Evolutionary conservation across 2,113 vertebrate genomes (phyloP).

Genomic region (Neodon shergylaensis): DNA sequence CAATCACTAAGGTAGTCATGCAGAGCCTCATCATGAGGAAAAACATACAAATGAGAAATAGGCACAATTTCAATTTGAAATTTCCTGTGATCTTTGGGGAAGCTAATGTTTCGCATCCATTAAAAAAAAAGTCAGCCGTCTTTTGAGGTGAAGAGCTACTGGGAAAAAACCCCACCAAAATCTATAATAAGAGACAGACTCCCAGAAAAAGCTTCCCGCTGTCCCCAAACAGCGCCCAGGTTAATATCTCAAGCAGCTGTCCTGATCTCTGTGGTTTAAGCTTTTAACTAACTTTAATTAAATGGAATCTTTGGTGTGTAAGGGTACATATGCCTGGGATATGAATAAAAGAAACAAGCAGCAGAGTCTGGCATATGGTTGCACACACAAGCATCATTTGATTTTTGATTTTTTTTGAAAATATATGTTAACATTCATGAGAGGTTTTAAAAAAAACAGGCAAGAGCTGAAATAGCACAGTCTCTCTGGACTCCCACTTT

Average conservation of each 20-base stretch:
- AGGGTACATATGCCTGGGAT: slow-evolving; percentile 79
- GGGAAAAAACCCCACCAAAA: slow-evolving; percentile 45
- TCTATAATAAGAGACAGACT: slow-evolving; percentile 64
- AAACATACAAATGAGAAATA: slow-evolving; percentile 59
- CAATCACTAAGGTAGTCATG: slow-evolving; percentile 59
- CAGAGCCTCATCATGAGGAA: slow-evolving; percentile 51
- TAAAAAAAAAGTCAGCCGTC: slow-evolving; percentile 41
- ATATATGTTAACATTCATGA: slow-evolving; percentile 84
- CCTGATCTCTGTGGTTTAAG: slow-evolving; percentile 82
- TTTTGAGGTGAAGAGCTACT: slow-evolving; percentile 40
- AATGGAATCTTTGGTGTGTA: slow-evolving; percentile 82
- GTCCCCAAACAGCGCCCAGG: slow-evolving; percentile 51
- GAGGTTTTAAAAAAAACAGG: slow-evolving; percentile 57
- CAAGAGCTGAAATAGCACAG: slow-evolving; percentile 77
- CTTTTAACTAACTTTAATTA: slow-evolving; percentile 86
- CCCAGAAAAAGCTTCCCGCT: slow-evolving; percentile 59
- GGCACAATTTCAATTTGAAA: slow-evolving; percentile 61
- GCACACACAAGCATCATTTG: slow-evolving; percentile 70
- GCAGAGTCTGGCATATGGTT: slow-evolving; percentile 79
- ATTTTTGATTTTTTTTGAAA: slow-evolving; percentile 77
- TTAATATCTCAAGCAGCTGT: slow-evolving; percentile 83
- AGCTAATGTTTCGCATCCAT: slow-evolving; percentile 55
- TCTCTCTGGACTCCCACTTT: slow-evolving; percentile 82
- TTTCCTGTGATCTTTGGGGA: slow-evolving; percentile 51
- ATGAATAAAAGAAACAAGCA: slow-evolving; percentile 85